These are phyloP conservation scores for Tiaroga cobitis DNA, from an alignment of 2,797 vertebrate genomes.

Conservation along the genomic window DNA sequence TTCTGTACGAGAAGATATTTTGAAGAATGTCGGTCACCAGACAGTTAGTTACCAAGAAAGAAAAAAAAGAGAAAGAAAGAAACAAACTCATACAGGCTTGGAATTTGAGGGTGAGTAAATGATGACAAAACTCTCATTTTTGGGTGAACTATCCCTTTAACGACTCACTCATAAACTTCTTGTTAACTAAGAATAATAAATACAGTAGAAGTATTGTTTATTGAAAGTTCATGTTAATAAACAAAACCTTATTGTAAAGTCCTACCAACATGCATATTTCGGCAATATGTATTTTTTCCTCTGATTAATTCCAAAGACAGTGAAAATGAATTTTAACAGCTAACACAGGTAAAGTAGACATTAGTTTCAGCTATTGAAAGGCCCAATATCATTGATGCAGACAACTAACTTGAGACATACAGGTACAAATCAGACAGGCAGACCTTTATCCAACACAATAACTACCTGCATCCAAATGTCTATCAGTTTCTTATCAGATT, in stretches of 20 bases:
- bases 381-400: not conserved
- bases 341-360: not conserved
- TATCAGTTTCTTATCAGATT: slow-evolving; percentile 7
- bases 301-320: not conserved
- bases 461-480: not conserved
- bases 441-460: not conserved
- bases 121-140: too few relatives aligned
- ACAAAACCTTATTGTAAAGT: not conserved
- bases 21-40: too few relatives aligned
- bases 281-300: not conserved
- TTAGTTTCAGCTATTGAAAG: not conserved
- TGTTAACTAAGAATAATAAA: not conserved
- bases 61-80: too few relatives aligned
- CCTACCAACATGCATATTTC: not conserved
- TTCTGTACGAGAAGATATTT: too few relatives aligned
- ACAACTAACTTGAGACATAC: not conserved
- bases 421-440: not conserved
- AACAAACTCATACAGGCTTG: too few relatives aligned
- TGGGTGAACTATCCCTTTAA: too few relatives aligned
- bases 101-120: too few relatives aligned
- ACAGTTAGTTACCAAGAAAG: too few relatives aligned
- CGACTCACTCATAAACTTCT: too few relatives aligned
- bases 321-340: not conserved
- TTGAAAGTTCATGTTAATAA: not conserved
- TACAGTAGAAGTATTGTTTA: not conserved